Base-by-base conservation (phyloP, 2,888 invertebrate genomes). In the Loripinus fragilis region DNA sequence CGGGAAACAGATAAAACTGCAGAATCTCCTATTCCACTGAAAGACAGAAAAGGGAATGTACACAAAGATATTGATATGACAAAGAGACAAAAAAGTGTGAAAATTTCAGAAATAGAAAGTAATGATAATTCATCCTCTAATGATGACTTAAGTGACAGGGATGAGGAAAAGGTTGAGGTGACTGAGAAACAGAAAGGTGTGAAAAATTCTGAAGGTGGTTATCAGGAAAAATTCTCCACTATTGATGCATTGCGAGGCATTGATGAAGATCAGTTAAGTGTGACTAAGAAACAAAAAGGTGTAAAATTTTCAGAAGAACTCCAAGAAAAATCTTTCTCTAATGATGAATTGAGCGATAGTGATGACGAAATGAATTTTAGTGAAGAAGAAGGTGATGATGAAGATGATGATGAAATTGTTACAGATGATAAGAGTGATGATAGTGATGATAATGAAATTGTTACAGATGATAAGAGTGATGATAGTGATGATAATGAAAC, bases 391-490 rank as follows among this genome's bases (percentile, higher is more conserved):
- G 50, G 50, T n/a, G 78, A 68, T 38, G 74, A 55, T 2, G 71
- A 95, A 85, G 95, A 95, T 65, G 95, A 95, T 72, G 95, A 95
- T 74, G 95, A 95, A 20, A 95, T 96, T 66, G 75, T 72, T 55
- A 74, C 71, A 23, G 52, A 77, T 20, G 20, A 65, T 25, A 55
- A 76, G n/a, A 65, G 68, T 15, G 88, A 86, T 90, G 65, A 35
- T 67, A 87, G 86, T 91, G 76, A 93, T 90, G 80, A 93, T 71
- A 88, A 86, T 55, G 81, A 94, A 71, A 87, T 85, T 66, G 76
- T 15, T 33, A 45, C 73, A 66, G 72, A 71, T 33, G 28, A 20
- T 48, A 60, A 66, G 17, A 66, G 50, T 52, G 66, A 73, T 20
- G 65, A 38, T 23, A 65, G 30, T 20, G 71, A 60, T 65, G 52